Conservation (phyloP, 2,113 vertebrate species). For the Oplegnathus fasciatus region DNA sequence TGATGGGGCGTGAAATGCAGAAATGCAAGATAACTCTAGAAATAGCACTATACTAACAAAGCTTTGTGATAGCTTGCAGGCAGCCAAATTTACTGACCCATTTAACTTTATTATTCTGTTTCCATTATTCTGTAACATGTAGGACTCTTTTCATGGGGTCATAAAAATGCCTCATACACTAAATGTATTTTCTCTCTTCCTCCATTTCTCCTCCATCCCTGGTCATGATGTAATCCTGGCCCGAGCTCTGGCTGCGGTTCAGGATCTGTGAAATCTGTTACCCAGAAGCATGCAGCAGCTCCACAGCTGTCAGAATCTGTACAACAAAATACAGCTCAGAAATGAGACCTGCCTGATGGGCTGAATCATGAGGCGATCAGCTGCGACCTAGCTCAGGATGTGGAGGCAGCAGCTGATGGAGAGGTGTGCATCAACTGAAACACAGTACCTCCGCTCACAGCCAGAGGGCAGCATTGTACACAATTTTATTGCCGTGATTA, state of each 20-base stretch:
- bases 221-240: not conserved
- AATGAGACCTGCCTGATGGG: not conserved
- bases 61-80: not conserved
- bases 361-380: not conserved
- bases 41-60: not conserved
- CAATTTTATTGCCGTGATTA: not conserved
- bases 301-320: not conserved
- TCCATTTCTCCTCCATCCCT: not conserved
- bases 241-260: not conserved
- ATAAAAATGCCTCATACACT: not conserved
- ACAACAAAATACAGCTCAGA: not conserved
- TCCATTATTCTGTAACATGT: not conserved
- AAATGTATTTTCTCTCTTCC: not conserved
- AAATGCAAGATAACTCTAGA: not conserved
- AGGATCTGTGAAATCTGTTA: not conserved
- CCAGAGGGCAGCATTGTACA: conserved; percentile 66
- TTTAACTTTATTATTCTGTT: not conserved
- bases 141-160: not conserved
- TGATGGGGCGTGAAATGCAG: conserved; percentile 11
- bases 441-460: conserved; percentile 15
- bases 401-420: not conserved
- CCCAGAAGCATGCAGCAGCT: not conserved
- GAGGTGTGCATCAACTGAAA: not conserved
- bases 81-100: not conserved
- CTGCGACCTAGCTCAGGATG: not conserved